Percentiles rank a stretch among this genome's conserved stretches.
Conservation (phyloP, 2,888 invertebrate genomes). For the Pharmacophagus antenor region DNA sequence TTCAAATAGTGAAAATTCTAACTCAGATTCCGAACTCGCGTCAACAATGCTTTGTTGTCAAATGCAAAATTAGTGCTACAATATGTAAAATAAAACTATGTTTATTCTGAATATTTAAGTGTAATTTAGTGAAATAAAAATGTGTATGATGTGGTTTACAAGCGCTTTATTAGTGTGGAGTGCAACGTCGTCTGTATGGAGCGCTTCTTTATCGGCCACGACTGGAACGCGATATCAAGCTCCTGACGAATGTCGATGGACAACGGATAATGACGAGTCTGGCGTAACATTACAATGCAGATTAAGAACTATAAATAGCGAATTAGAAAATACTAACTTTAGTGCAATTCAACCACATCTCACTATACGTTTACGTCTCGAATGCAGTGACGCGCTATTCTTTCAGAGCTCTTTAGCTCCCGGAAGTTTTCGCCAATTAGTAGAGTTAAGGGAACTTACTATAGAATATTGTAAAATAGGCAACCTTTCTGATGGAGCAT, state of each 20-base stretch:
- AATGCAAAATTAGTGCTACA: constrained; percentile 64
- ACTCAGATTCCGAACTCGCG: constrained; percentile 33
- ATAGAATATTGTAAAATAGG: constrained; percentile 92
- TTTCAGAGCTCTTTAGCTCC: constrained; percentile 89
- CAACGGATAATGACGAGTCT: constrained; percentile 84
- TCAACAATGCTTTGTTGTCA: constrained; percentile 51
- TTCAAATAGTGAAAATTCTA: constrained; percentile 65
- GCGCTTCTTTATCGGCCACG: constrained; percentile 73
- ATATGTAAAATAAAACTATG: constrained; percentile 69
- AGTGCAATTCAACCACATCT: constrained; percentile 91
- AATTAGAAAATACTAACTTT: constrained; percentile 90
- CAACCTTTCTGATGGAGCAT: constrained; percentile 90
- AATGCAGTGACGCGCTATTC: constrained; percentile 90
- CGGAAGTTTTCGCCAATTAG: constrained; percentile 87
- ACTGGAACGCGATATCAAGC: constrained; percentile 86
- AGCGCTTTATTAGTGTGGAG: constrained; percentile 68
- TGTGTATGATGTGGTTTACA: constrained; percentile 68
- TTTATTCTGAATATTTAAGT: constrained; percentile 54
- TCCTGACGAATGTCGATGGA: constrained; percentile 91
- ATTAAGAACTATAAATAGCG: constrained; percentile 89
- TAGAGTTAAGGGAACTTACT: constrained; percentile 87
- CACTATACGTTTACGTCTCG: constrained; percentile 87
- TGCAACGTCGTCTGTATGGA: constrained; percentile 62
- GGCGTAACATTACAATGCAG: constrained; percentile 87
- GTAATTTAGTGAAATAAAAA: constrained; percentile 64